Conservation (phyloP, 2,797 vertebrate species). For the Carduelis carduelis region DNA sequence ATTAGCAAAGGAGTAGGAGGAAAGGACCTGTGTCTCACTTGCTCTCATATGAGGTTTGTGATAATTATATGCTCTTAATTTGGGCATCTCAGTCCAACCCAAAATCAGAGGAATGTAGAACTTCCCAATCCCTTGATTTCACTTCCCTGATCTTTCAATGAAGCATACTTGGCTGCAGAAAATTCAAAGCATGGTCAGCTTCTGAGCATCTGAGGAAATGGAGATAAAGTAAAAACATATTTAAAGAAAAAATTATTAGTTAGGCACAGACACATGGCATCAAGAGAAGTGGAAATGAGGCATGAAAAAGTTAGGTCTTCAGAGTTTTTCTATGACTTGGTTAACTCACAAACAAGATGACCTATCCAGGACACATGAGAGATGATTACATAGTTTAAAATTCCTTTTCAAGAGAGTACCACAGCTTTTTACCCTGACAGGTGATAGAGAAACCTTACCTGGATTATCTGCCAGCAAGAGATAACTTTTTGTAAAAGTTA, state of each 20-base stretch:
- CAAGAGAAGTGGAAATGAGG: background rate
- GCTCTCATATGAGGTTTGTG: rapidly evolving
- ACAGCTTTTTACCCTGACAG: background rate
- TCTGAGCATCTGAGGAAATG: background rate
- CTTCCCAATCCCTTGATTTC: background rate
- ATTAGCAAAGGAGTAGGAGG: background rate
- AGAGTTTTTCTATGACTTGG: background rate
- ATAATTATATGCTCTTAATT: background rate
- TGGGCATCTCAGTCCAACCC: background rate
- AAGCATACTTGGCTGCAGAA: background rate
- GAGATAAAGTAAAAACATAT: background rate
- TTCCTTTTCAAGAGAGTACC: background rate
- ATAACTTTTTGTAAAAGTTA: background rate
- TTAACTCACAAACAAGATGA: background rate
- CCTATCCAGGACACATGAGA: background rate
- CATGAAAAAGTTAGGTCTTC: background rate
- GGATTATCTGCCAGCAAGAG: background rate
- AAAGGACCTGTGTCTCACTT: background rate
- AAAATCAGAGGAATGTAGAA: background rate
- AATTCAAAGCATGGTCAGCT: background rate
- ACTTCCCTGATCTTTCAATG: background rate
- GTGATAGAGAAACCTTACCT: background rate
- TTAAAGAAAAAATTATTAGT: background rate
- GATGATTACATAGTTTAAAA: background rate
- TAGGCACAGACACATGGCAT: background rate